phyloP scores from a whole-genome alignment of 2,797 vertebrate species.

The Calcarius lapponicus region DNA sequence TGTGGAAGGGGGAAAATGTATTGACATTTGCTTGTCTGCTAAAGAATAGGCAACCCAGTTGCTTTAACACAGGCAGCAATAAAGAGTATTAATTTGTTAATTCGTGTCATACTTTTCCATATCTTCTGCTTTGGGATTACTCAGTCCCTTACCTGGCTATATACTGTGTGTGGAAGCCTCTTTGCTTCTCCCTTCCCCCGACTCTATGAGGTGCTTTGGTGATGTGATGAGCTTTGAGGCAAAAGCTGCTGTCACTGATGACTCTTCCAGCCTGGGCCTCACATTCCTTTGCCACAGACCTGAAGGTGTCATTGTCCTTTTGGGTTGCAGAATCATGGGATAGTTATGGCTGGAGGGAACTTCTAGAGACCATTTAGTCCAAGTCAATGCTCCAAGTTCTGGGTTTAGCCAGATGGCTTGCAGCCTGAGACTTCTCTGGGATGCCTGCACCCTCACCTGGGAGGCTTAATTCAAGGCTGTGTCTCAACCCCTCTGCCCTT shows the following conservation, averaged over 20 bases:
- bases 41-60: neutral
- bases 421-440: neutral
- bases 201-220: neutral
- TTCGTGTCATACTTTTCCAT: neutral
- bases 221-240: neutral
- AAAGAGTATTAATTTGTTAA: neutral
- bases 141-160: neutral
- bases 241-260: neutral
- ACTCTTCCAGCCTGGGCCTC: neutral
- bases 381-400: rapidly evolving
- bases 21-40: neutral
- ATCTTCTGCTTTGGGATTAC: neutral
- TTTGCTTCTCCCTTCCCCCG: neutral
- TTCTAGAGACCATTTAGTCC: neutral
- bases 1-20: neutral
- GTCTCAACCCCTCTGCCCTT: neutral
- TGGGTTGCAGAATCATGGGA: neutral
- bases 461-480: neutral
- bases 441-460: neutral
- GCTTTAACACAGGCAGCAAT: neutral
- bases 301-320: neutral
- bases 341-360: neutral
- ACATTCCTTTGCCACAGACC: rapidly evolving
- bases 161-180: neutral
- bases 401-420: neutral